phyloP scores from a whole-genome alignment of 1,140 invertebrate genomes.

The Drosophila bipectinata region DNA sequence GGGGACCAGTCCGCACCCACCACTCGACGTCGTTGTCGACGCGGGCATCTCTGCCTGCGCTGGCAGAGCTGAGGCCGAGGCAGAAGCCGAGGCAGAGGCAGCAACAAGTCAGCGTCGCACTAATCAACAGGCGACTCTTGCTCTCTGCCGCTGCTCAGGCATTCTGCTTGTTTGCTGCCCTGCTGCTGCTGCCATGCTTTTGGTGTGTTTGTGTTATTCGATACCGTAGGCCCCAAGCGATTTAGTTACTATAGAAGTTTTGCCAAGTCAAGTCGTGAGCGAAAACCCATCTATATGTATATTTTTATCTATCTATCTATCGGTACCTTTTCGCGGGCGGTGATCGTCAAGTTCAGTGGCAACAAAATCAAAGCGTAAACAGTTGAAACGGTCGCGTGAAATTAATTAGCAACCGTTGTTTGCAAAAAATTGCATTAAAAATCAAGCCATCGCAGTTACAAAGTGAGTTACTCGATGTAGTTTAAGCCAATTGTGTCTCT shows the following conservation, averaged over 20 bases:
- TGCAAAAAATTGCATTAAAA: constrained; percentile 8
- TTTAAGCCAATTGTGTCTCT: constrained; percentile 2
- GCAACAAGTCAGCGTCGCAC: constrained; percentile 71
- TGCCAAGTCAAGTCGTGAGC: constrained; percentile 77
- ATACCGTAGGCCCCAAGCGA: constrained; percentile 73
- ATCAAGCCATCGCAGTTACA: neutral
- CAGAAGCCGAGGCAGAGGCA: constrained; percentile 26
- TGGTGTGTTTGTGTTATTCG: constrained; percentile 69
- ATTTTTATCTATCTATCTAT: neutral
- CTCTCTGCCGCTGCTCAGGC: constrained; percentile 50
- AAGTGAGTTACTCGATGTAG: constrained; percentile 38
- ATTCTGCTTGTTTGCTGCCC: constrained; percentile 28
- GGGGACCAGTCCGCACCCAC: constrained; percentile 46
- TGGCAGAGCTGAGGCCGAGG: constrained; percentile 11
- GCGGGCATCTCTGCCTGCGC: constrained; percentile 7
- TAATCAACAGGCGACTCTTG: constrained; percentile 65
- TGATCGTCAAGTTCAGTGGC: constrained; percentile 49
- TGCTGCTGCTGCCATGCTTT: constrained; percentile 15
- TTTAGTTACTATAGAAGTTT: constrained; percentile 83
- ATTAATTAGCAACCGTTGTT: constrained; percentile 11
- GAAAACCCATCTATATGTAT: constrained; percentile 16
- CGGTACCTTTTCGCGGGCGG: constrained; percentile 16
- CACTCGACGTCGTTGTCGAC: constrained; percentile 22
- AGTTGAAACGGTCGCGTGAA: constrained; percentile 27
- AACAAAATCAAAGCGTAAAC: constrained; percentile 25